A percentile compares a stretch with the other conserved stretches of the same genome.
Conservation (phyloP, 2,888 invertebrate species). For the Amblyjoppa proteus region DNA sequence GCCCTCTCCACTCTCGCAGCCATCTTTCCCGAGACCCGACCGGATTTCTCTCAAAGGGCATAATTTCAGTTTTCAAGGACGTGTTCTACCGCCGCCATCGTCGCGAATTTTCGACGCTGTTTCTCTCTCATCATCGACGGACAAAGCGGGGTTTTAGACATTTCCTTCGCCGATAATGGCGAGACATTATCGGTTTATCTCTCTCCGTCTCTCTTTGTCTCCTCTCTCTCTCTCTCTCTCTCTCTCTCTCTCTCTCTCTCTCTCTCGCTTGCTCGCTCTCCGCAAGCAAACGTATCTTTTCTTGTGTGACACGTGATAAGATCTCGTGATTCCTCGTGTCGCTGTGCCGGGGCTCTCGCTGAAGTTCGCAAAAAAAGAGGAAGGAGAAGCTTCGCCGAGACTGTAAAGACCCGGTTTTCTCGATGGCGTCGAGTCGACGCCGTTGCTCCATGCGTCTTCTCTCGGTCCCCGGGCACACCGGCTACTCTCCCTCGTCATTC, state of each 20-base stretch:
- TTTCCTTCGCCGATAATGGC: slow-evolving; percentile 4
- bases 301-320: slow-evolving; percentile 47
- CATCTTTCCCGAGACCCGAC: slow-evolving; percentile 73
- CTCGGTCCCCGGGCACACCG: slow-evolving; percentile 30
- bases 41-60: slow-evolving; percentile 85
- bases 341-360: slow-evolving; percentile 12
- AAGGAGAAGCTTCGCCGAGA: slow-evolving; percentile 16
- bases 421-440: slow-evolving; percentile 72
- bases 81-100: slow-evolving; percentile 78
- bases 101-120: slow-evolving; percentile 53
- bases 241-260: neutral
- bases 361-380: slow-evolving; percentile 21
- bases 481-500: slow-evolving; percentile 43
- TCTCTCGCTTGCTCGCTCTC: neutral
- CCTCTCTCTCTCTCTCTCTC: neutral
- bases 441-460: slow-evolving; percentile 64
- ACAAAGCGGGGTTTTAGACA: slow-evolving; percentile 65
- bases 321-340: slow-evolving; percentile 57
- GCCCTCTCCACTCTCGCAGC: slow-evolving; percentile 55
- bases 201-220: neutral
- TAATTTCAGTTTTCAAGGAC: slow-evolving; percentile 85
- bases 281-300: slow-evolving; percentile 21
- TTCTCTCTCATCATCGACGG: slow-evolving; percentile 48
- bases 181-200: slow-evolving; percentile 5
- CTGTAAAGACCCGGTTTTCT: slow-evolving; percentile 66